phyloP scores from a whole-genome alignment of 2,888 invertebrate genomes.

The Papilio demoleus region DNA sequence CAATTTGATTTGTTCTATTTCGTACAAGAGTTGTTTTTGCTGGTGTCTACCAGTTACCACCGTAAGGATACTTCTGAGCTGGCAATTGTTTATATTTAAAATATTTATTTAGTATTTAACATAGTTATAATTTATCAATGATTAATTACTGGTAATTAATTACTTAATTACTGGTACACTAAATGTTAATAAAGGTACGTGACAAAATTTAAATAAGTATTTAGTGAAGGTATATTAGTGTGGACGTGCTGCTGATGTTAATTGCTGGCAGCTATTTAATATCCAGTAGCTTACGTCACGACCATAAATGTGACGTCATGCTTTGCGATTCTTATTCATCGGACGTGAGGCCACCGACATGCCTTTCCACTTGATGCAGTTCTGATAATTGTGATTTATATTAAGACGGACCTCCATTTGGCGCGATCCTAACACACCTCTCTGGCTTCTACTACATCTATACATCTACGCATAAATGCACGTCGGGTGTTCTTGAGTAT shows the following conservation, averaged over 20 bases:
- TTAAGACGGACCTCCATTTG: no score
- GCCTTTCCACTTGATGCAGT: conserved; percentile 30
- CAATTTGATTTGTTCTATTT: no score
- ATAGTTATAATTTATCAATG: background rate
- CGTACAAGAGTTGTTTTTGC: no score
- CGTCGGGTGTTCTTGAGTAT: no score
- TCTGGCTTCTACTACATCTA: no score
- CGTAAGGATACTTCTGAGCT: background rate
- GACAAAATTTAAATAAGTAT: conserved; percentile 74
- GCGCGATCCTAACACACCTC: no score
- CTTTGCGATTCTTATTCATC: conserved; percentile 34
- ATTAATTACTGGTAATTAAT: no score
- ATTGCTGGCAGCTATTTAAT: conserved; percentile 73
- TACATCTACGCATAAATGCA: no score
- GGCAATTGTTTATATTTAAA: no score
- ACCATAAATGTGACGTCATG: conserved; percentile 38
- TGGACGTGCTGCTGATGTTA: conserved; percentile 70
- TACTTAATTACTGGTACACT: conserved; percentile 6
- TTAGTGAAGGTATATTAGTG: conserved; percentile 60
- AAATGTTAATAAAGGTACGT: conserved; percentile 41
- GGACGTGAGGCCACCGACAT: conserved; percentile 26
- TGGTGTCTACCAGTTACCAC: no score
- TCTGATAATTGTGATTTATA: conserved; percentile 27
- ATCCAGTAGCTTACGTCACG: conserved; percentile 50
- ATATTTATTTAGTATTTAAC: no score